Percentiles rank a stretch among this genome's conserved stretches.
phyloP scores from a whole-genome alignment of 2,797 vertebrate species.

The Parotocinclus haroldoi region DNA sequence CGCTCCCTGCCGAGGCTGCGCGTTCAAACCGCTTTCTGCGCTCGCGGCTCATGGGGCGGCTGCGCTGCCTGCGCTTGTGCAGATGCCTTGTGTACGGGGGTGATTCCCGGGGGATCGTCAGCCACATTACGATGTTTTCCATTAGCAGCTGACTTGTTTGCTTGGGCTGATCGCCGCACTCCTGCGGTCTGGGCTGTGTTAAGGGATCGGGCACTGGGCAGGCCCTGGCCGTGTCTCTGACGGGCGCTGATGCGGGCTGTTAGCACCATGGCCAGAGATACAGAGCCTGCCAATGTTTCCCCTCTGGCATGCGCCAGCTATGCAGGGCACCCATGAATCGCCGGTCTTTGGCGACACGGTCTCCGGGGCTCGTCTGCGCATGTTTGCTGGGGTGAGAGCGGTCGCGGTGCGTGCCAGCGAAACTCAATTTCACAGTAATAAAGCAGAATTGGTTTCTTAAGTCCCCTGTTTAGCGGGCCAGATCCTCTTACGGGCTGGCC shows the following conservation, averaged over 20 bases:
- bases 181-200: conserved; percentile 28
- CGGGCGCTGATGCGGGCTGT: conserved; percentile 45
- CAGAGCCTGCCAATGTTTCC: conserved; percentile 43
- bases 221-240: conserved; percentile 30
- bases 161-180: conserved; percentile 3
- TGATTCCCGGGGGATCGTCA: too few species aligned
- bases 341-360: conserved; percentile 28
- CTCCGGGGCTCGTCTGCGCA: conserved; percentile 32
- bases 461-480: conserved; percentile 26
- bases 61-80: too few species aligned
- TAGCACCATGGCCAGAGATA: conserved; percentile 44
- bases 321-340: conserved; percentile 44
- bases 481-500: conserved; percentile 1
- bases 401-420: conserved; percentile 18
- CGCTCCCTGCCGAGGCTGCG: too few species aligned
- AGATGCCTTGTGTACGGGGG: too few species aligned
- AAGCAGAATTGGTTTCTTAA: conserved; percentile 18
- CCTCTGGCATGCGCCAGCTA: conserved; percentile 45
- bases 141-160: not conserved
- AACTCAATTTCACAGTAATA: conserved; percentile 27
- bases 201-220: not conserved
- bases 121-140: too few species aligned
- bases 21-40: too few species aligned
- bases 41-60: too few species aligned
- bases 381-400: conserved; percentile 20